A percentile compares a stretch with the other conserved stretches of the same genome.
phyloP scores from a whole-genome alignment of 2,888 invertebrate species.

The Euspilapteryx auroguttella region DNA sequence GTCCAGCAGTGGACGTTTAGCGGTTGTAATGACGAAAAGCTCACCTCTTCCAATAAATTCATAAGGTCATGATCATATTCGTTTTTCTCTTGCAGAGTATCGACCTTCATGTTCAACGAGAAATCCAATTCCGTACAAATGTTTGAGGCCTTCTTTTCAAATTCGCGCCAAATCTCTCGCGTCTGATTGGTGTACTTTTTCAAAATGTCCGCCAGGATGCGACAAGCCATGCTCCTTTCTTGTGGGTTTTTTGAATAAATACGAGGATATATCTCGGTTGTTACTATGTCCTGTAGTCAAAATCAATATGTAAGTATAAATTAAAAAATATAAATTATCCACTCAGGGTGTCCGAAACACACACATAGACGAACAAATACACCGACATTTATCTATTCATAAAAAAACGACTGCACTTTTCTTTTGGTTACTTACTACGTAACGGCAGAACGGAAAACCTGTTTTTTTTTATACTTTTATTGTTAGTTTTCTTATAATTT shows the following conservation, averaged over 20 bases:
- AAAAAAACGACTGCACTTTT: too few relatives aligned
- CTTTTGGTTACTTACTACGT: too few relatives aligned
- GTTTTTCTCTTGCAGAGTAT: background rate
- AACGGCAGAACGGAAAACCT: too few relatives aligned
- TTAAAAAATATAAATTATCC: background rate
- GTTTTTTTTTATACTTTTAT: too few relatives aligned
- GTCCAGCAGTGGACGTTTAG: too few relatives aligned
- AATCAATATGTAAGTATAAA: background rate
- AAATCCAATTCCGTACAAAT: background rate
- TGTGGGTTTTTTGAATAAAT: background rate
- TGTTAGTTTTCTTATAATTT: too few relatives aligned
- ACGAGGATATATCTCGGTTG: background rate
- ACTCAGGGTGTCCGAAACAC: background rate
- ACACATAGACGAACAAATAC: background rate
- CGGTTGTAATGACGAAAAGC: background rate
- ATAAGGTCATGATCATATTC: constrained; percentile 2
- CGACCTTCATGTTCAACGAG: background rate
- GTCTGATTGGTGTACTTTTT: background rate
- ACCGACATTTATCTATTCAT: too few relatives aligned
- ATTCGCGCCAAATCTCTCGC: background rate
- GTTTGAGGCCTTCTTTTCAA: background rate
- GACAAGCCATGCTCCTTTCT: background rate
- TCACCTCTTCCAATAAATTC: constrained; percentile 5
- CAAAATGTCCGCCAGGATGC: background rate
- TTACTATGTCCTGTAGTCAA: constrained; percentile 1